A percentile compares a stretch with the other conserved stretches of the same genome.
Conservation (phyloP, 2,888 invertebrate species). For the Campoplex capitator region DNA sequence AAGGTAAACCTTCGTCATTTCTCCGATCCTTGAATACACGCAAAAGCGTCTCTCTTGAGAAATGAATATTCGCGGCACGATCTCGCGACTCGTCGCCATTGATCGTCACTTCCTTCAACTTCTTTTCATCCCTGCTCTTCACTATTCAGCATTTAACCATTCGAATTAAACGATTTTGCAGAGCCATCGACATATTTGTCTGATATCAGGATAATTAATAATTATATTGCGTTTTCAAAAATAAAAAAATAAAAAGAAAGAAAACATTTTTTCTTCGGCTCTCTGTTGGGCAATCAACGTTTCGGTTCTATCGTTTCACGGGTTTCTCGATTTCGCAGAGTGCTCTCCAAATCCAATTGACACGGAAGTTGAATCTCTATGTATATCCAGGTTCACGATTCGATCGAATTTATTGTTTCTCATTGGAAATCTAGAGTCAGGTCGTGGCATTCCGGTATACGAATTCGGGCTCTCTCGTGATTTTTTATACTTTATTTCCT, state of each 20-base stretch:
- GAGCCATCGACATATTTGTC: background rate
- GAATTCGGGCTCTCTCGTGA: constrained; percentile 54
- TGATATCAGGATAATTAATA: background rate
- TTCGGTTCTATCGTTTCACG: too few species aligned
- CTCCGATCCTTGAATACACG: background rate
- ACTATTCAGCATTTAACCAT: background rate
- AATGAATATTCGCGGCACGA: background rate
- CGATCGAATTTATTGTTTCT: constrained; percentile 63
- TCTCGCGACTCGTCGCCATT: background rate
- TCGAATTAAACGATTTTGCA: too few species aligned
- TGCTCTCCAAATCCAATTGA: background rate
- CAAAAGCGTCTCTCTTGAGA: background rate
- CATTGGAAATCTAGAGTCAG: constrained; percentile 60
- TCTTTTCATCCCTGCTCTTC: background rate
- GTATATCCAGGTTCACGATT: constrained; percentile 27
- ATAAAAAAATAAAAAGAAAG: too few species aligned
- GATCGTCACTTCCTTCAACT: background rate
- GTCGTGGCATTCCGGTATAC: constrained; percentile 50
- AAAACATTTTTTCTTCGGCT: too few species aligned
- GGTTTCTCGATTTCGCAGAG: background rate
- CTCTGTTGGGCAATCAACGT: too few species aligned
- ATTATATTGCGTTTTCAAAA: background rate
- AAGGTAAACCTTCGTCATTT: constrained; percentile 43
- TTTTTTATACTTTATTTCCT: constrained; percentile 40
- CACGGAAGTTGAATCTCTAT: too few species aligned